A percentile compares a stretch with the other conserved stretches of the same genome.
Conservation (phyloP, 2,113 vertebrate genomes). For the Bos taurus region ARS-UCD2.0 NC_037330.1:87386501-87387000, state of each 20-base stretch:
- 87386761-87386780: not conserved
- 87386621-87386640: not conserved
- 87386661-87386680: not conserved
- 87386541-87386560: constrained; percentile 67
- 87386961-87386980: not conserved
- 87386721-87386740: not conserved
- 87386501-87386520: constrained; percentile 89
- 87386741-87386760: not conserved
- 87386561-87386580: not conserved
- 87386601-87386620: not conserved
- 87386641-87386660: not conserved
- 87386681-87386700: not conserved
- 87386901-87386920: not conserved
- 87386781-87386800: not conserved
- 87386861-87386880: not conserved
- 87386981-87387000: constrained; percentile 1
- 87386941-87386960: not conserved
- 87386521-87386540: constrained; percentile 75
- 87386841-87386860: not conserved
- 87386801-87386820: rapidly evolving
- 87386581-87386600: constrained; percentile 49
- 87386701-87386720: not conserved
- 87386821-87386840: not conserved
- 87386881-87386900: not conserved
- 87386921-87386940: not conserved